phyloP scores from a whole-genome alignment of 2,113 vertebrate species.

The Acrocephalus kingi region DNA sequence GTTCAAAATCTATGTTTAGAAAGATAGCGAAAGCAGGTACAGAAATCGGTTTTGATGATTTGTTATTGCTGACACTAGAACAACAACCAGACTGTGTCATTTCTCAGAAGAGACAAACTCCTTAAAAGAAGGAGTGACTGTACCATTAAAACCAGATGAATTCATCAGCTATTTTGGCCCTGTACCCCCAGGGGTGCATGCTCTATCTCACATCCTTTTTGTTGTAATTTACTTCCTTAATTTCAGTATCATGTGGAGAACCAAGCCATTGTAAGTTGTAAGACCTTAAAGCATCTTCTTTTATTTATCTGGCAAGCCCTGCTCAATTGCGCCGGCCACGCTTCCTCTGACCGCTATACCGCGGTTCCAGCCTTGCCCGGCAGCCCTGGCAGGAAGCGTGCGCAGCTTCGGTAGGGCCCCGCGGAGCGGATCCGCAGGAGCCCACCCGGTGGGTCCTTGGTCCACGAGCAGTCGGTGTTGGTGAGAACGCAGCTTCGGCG shows the following conservation, averaged over 20 bases:
- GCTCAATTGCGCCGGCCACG: too few relatives aligned
- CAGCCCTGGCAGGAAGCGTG: too few relatives aligned
- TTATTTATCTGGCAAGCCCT: background rate
- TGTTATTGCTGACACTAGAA: background rate
- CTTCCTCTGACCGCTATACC: too few relatives aligned
- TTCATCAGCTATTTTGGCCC: constrained; percentile 25
- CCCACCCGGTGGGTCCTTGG: too few relatives aligned
- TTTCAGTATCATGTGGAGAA: background rate
- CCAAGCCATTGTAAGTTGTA: background rate
- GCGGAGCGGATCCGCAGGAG: too few relatives aligned
- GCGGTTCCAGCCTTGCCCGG: too few relatives aligned
- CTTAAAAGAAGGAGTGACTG: constrained; percentile 30
- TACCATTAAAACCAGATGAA: constrained; percentile 24
- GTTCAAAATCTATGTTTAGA: background rate
- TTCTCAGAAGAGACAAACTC: background rate
- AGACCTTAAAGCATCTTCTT: background rate
- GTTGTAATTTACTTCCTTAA: background rate
- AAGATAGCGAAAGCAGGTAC: background rate
- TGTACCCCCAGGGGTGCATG: background rate
- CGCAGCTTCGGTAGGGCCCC: too few relatives aligned
- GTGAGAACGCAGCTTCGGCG: too few relatives aligned
- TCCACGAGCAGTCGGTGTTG: too few relatives aligned
- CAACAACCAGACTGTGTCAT: background rate
- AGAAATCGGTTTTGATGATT: background rate
- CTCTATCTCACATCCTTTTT: background rate